Base-by-base conservation (phyloP, 1,140 invertebrate genomes). In the Drosophila arawakana region DNA sequence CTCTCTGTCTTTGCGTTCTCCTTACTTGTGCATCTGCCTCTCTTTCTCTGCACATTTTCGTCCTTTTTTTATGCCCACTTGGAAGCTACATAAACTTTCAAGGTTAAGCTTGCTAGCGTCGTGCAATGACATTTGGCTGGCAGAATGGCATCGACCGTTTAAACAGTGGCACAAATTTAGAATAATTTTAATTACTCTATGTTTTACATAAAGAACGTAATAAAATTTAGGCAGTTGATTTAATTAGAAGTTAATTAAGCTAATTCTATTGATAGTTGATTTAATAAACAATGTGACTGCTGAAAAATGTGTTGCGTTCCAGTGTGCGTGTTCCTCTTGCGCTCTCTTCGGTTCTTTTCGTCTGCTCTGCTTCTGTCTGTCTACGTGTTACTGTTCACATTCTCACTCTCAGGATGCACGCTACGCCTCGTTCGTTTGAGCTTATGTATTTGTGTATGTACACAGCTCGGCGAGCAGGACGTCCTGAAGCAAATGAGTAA, bases 71-170 rank as follows among this genome's bases (percentile, higher is more conserved):
- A 61, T 62, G 60, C 37, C 73, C 66, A 70, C 68, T 76, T 81
- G 66, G 57, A 50, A 44, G 80, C 66, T 65, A 30, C 25, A 30
- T 30, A 77, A 82, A 77, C 61, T 88, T 88, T 88, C 84, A 88
- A 88, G 83, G 83, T 89, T 88, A 88, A 80, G 73, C 78, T 75
- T 67, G 63, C 73, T 68, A 63, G 60, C 80, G 57, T 69, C 73
- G 83, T 55, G 67, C 84, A 89, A 88, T 88, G 83, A 89, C 83
- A 88, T 78, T 89, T 89, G 68, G 3, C 34, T 52, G 67, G 8
- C 59, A 43, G 60, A 76, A 70, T 75, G 68, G 46, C 62, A 78
- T 61, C 35, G 68, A 65, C 79, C 59, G 44, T 39, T 15, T 7
- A 10, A 30, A 68, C 72, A 77, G 73, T 81, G 72, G 66, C 1